Evolutionary conservation across 2,113 vertebrate genomes (phyloP), one percentile per base, ranked within the genome.

Genomic region (Sakesphorus luctuosus): DNA sequence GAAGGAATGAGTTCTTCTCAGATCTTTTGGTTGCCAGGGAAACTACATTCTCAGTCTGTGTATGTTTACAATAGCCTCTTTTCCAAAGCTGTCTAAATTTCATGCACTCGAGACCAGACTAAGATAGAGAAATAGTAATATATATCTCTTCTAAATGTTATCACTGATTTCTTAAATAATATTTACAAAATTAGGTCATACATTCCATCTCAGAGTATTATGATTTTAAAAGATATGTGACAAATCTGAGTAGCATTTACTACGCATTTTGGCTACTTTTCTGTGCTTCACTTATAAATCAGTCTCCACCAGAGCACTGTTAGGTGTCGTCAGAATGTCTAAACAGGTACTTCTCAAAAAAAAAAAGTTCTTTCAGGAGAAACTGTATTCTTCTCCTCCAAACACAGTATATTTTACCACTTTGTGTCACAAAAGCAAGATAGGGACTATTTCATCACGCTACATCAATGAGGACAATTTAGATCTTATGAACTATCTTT

Each of bases 11-110:
- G 78, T 76, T 78, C 69, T 84, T 86, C 53, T 67, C 49, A 81
- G 85, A 96, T 85, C 89, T 96, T 95, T 80, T 74, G 50, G 97
- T 98, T 98, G 91, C 96, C 90, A 96, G 36, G 95, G 97, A 96
- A 98, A 97, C 95, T 18, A 63, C 56, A 86, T 91, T 89, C 47
- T 93, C 92, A 81, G 69, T 75, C 90, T 77, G 75, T 88, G 73
- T 66, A 62, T 90, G 59, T 93, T 97, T 95, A 92, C 77, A 91
- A 90, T 20, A 53, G 20, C 31, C 67, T 55, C 47, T 90, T 91
- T 87, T 96, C 59, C 50, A 83, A 87, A 89, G 85, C 74, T 96
- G 85, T 95, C 91, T 69, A 46, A 94, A 92, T 93, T 55, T 96
- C 56, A 13, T 66, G 55, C 59, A 89, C 47, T 95, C 10, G 7